Conservation (phyloP, 2,888 invertebrate species). For the Bembecia ichneumoniformis region DNA sequence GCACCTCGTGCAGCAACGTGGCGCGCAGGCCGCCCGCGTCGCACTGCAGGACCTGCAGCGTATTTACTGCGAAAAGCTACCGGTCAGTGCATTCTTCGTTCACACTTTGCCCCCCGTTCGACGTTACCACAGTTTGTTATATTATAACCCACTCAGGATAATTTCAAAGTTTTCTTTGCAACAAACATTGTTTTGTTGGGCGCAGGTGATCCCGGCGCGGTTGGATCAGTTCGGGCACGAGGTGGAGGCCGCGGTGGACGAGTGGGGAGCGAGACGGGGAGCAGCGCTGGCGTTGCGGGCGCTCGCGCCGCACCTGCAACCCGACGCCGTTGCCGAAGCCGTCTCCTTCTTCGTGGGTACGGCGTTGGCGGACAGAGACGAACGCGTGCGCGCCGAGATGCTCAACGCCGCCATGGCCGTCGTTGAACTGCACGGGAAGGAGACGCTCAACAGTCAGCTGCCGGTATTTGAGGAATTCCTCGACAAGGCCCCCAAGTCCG, state of each 20-base stretch:
- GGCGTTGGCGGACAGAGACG: conserved; percentile 88
- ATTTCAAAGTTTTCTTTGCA: too few species aligned
- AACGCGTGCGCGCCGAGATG: conserved; percentile 90
- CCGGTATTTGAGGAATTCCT: conserved; percentile 95
- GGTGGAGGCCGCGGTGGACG: conserved; percentile 87
- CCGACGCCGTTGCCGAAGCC: conserved; percentile 77
- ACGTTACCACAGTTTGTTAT: too few species aligned
- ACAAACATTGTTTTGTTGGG: neutral
- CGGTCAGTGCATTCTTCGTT: conserved; percentile 50
- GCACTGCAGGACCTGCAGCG: conserved; percentile 78
- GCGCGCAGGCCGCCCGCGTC: conserved; percentile 25
- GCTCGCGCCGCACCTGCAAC: conserved; percentile 79
- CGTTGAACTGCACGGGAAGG: conserved; percentile 94
- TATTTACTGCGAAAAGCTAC: conserved; percentile 82
- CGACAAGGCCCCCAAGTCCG: conserved; percentile 92
- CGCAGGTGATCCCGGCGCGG: conserved; percentile 83
- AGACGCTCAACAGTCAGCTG: conserved; percentile 80
- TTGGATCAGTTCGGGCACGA: conserved; percentile 94
- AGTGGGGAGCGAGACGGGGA: conserved; percentile 92
- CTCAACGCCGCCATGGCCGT: conserved; percentile 92
- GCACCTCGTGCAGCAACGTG: conserved; percentile 59
- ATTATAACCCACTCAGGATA: too few species aligned
- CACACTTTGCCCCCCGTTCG: too few species aligned
- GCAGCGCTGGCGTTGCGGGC: conserved; percentile 86
- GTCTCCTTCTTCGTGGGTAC: conserved; percentile 88